Evolutionary conservation across 2,888 invertebrate genomes (phyloP), one percentile per base, ranked within the genome.

Genomic region (Trachelus stipa): DNA sequence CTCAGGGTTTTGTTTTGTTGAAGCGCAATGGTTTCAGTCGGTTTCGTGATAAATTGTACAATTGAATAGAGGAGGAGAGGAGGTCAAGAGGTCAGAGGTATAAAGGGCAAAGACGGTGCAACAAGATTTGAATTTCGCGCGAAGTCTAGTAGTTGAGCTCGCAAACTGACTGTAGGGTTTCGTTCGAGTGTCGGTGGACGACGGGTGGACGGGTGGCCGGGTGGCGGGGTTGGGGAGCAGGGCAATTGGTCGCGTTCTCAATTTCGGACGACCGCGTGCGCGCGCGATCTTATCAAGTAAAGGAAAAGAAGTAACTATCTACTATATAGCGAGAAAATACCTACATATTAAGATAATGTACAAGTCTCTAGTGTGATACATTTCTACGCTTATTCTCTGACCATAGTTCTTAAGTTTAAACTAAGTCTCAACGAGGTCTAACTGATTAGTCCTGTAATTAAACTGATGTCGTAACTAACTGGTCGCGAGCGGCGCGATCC

Each of bases 351-450:
- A 88, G 88, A 88, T 89, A 87, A 86, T 87, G 87, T 88, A 88
- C 88, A 88, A 88, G 88, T 88, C 86, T 88, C 89, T 90, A 90
- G 89, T 90, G 89, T 89, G 89, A 90, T 90, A 90, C 87, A 89
- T 89, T 89, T 90, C 89, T 90, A 90, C 89, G 89, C 89, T 90
- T 90, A 90, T 89, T 88, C 89, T 89, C 87, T 88, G 88, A 89
- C 87, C 87, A 86, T 89, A 88, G 87, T 85, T 82, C 79, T 83
- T 84, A 86, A 87, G 83, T 85, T 83, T 86, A 86, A 85, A 83
- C 83, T 82, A 69, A 69, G 69, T 69, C 69, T 69, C 33, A 69
- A 15, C 69, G 33, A 69, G 69, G 69, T 69, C 69, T 69, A 69
- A 69, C 69, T 69, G 79, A 84, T 81, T 79, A 75, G 79, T 77